Evolutionary conservation across 2,797 vertebrate genomes (phyloP).

Genomic region (Pseudopleuronectes americanus): DNA sequence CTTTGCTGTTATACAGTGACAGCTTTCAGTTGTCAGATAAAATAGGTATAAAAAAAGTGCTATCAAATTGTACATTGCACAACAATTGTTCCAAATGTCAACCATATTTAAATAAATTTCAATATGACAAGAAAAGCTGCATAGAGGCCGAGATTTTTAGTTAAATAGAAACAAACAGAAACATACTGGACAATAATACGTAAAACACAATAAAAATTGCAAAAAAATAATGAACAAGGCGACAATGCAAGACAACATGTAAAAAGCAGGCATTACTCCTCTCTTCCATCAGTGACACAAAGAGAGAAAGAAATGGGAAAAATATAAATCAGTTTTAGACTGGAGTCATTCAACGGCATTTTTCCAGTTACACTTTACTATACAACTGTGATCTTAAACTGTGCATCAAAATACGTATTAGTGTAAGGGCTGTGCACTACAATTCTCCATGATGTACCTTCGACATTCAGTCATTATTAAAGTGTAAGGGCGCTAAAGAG

Average conservation of each 20-base stretch:
- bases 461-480: conserved; percentile 35
- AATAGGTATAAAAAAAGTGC: conserved; percentile 77
- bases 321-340: conserved; percentile 27
- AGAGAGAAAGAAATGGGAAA: conserved; percentile 19
- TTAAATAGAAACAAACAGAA: conserved; percentile 64
- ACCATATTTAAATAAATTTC: conserved; percentile 76
- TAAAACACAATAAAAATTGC: conserved; percentile 45
- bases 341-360: conserved; percentile 41
- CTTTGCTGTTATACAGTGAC: conserved; percentile 75
- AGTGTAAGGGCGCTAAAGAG: background rate
- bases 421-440: conserved; percentile 34
- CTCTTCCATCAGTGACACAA: conserved; percentile 32
- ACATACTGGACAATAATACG: conserved; percentile 47
- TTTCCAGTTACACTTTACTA: conserved; percentile 30
- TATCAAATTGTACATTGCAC: conserved; percentile 73
- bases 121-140: conserved; percentile 80
- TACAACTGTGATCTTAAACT: conserved; percentile 31
- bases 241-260: conserved; percentile 35
- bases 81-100: conserved; percentile 69
- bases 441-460: conserved; percentile 15
- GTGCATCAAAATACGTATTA: conserved; percentile 24
- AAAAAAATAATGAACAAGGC: conserved; percentile 19
- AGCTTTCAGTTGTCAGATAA: conserved; percentile 71
- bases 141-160: conserved; percentile 82
- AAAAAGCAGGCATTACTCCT: conserved; percentile 37